A percentile compares a stretch with the other conserved stretches of the same genome.
These are phyloP conservation scores for Panurus biarmicus DNA, from an alignment of 2,113 vertebrate species.

Conservation along the genomic window DNA sequence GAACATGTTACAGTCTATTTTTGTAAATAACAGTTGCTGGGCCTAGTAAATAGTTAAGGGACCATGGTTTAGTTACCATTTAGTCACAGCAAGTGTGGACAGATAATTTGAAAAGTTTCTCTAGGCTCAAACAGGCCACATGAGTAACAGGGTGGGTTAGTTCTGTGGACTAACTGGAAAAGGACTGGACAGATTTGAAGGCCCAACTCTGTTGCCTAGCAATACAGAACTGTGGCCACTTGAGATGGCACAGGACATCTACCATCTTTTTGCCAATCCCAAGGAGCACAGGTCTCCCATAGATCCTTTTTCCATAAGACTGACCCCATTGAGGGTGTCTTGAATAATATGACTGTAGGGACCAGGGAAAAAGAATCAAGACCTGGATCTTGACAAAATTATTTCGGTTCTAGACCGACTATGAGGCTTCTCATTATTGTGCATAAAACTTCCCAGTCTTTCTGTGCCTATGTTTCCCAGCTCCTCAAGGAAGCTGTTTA, in stretches of 20 bases:
- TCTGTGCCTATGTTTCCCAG: background rate
- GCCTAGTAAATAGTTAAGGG: background rate
- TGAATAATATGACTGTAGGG: background rate
- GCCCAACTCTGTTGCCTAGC: background rate
- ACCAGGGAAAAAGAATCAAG: background rate
- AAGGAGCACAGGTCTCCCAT: background rate
- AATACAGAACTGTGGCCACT: background rate
- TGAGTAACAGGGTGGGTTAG: background rate
- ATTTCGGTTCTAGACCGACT: background rate
- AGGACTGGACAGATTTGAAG: background rate
- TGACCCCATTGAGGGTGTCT: accelerated
- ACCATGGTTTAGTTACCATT: background rate
- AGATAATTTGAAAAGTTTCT: background rate
- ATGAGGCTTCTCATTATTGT: background rate
- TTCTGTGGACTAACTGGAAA: background rate
- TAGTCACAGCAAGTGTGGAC: background rate
- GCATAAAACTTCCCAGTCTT: background rate
- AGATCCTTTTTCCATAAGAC: background rate
- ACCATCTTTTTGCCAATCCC: background rate
- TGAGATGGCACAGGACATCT: background rate
- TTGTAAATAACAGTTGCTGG: background rate
- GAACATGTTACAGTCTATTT: background rate
- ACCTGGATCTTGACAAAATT: background rate
- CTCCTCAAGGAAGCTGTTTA: background rate
- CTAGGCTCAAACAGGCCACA: background rate